These are phyloP conservation scores for Ammodytes marinus DNA, from an alignment of 2,113 vertebrate species.

Conservation along the genomic window DNA sequence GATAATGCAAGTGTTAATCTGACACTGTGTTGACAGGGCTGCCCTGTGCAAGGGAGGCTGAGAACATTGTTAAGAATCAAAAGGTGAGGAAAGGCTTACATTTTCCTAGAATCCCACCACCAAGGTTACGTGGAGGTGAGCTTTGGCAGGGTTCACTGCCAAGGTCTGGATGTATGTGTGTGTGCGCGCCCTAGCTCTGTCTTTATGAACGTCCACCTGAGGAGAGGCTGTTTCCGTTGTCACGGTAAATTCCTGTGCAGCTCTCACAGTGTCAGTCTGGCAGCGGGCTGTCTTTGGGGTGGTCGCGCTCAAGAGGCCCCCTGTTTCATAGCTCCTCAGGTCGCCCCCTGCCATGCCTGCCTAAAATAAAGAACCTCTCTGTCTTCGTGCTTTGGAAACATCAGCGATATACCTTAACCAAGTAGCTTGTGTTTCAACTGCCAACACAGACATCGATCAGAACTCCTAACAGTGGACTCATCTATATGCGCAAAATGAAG, in stretches of 20 bases:
- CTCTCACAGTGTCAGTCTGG: conserved; percentile 69
- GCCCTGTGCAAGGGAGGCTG: conserved; percentile 19
- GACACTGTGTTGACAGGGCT: conserved; percentile 60
- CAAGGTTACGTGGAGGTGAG: conserved; percentile 73
- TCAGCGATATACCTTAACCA: conserved; percentile 51
- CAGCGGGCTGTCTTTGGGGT: conserved; percentile 72
- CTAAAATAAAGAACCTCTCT: conserved; percentile 78
- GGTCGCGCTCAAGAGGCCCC: conserved; percentile 72
- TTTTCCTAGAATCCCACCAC: conserved; percentile 68
- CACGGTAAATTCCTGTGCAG: conserved; percentile 78
- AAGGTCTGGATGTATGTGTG: conserved; percentile 56
- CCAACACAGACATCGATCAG: conserved; percentile 27
- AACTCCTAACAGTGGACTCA: not conserved
- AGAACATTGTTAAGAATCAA: conserved; percentile 69
- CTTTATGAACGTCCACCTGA: conserved; percentile 75
- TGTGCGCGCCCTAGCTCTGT: conserved; percentile 29
- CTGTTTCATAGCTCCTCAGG: conserved; percentile 68
- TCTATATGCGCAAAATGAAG: not conserved
- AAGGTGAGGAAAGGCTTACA: conserved; percentile 67
- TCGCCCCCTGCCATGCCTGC: conserved; percentile 60
- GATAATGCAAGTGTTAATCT: conserved; percentile 62
- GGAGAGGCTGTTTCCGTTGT: conserved; percentile 78
- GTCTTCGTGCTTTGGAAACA: conserved; percentile 68
- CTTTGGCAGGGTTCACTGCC: conserved; percentile 74
- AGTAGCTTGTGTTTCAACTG: conserved; percentile 57